These are phyloP conservation scores for Salvator merianae DNA, from an alignment of 2,113 vertebrate species.

Conservation along the genomic window DNA sequence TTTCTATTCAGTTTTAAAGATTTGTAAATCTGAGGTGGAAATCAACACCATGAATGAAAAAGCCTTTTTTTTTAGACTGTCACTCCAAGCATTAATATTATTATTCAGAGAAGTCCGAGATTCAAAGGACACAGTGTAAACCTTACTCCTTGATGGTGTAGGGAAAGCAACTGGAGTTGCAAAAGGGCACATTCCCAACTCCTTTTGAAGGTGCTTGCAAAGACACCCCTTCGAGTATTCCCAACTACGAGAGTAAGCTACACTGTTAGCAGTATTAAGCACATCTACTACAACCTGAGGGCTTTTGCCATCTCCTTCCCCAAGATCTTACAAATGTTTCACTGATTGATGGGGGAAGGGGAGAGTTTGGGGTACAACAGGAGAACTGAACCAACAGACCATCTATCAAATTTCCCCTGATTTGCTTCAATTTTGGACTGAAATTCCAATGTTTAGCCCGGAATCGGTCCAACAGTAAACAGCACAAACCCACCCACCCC, in stretches of 20 bases:
- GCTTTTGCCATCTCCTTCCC: background rate
- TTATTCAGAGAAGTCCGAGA: slow-evolving; percentile 27
- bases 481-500: too few relatives aligned
- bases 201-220: background rate
- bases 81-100: background rate
- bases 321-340: too few relatives aligned
- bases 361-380: too few relatives aligned
- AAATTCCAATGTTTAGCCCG: too few relatives aligned
- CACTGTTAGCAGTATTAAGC: background rate
- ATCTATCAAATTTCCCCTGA: too few relatives aligned
- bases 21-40: too few relatives aligned
- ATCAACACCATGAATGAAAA: too few relatives aligned
- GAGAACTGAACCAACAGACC: too few relatives aligned
- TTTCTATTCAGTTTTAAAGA: too few relatives aligned
- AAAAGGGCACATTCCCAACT: background rate
- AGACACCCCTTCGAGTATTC: background rate
- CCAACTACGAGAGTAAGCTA: background rate
- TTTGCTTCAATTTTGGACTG: too few relatives aligned
- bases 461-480: too few relatives aligned
- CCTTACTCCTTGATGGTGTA: background rate
- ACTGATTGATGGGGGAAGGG: too few relatives aligned
- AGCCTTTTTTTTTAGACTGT: background rate
- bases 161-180: slow-evolving; percentile 3
- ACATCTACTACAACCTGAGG: background rate
- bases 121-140: slow-evolving; percentile 20